A percentile compares a stretch with the other conserved stretches of the same genome.
Conservation (phyloP, 2,888 invertebrate species). For the Ligdia adustata region DNA sequence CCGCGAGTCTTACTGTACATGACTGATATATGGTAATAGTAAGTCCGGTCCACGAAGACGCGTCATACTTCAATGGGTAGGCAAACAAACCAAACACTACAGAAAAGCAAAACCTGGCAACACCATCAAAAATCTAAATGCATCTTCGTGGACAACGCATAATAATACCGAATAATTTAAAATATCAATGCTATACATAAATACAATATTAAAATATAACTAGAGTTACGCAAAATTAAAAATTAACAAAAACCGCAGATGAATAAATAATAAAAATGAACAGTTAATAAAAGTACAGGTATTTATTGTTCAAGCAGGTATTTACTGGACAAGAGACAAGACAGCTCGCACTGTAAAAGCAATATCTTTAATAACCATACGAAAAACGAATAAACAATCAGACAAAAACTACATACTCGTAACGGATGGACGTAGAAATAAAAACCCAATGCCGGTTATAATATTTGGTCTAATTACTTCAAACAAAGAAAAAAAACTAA, state of each 20-base stretch:
- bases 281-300: conserved; percentile 71
- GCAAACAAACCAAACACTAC: no score
- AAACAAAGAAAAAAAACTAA: conserved; percentile 43
- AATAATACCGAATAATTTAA: conserved; percentile 5
- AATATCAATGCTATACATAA: conserved; percentile 8
- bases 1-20: conserved; percentile 30
- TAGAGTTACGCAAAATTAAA: no score
- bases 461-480: conserved; percentile 62
- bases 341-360: conserved; percentile 65
- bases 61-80: no score
- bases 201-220: not conserved
- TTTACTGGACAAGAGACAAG: conserved; percentile 74
- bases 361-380: conserved; percentile 25
- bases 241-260: not conserved
- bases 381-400: conserved; percentile 61
- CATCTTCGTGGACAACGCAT: no score
- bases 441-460: conserved; percentile 63
- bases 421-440: conserved; percentile 51
- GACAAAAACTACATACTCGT: conserved; percentile 58
- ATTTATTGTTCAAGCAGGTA: conserved; percentile 83
- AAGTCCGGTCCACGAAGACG: no score
- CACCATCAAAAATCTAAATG: no score
- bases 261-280: conserved; percentile 45
- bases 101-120: no score
- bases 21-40: no score